Conservation (phyloP, 2,113 vertebrate species). For the Gnathonemus echidnorhynchus region DNA sequence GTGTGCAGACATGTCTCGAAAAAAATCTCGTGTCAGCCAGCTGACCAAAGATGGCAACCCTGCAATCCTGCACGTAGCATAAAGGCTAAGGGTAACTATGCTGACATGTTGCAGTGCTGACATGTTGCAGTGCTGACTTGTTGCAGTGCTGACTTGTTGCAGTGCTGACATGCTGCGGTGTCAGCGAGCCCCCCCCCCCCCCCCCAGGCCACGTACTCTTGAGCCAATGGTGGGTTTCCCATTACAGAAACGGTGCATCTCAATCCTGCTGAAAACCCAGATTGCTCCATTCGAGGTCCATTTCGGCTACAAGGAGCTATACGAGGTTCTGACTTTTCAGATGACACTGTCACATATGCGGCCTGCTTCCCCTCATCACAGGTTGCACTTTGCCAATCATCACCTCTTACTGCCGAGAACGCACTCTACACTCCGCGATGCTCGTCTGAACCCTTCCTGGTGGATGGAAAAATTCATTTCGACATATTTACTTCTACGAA, state of each 20-base stretch:
- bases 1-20: not conserved
- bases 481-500: conserved; percentile 35
- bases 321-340: not conserved
- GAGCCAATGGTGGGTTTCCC: not conserved
- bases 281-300: not conserved
- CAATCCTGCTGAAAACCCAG: not conserved
- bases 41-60: no score
- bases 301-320: not conserved
- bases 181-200: no score
- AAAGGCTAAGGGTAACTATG: not conserved
- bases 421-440: conserved; percentile 9
- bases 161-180: not conserved
- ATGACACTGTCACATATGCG: not conserved
- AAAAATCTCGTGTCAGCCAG: no score
- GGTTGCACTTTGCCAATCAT: conserved; percentile 32
- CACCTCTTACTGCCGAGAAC: conserved; percentile 28
- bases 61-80: not conserved
- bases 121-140: no score
- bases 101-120: not conserved
- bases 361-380: conserved; percentile 17
- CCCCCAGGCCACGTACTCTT: not conserved
- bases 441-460: conserved; percentile 14
- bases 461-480: conserved; percentile 30
- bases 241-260: not conserved
- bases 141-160: no score